Base-by-base conservation (phyloP, 2,797 vertebrate genomes). In the Falco cherrug region DNA sequence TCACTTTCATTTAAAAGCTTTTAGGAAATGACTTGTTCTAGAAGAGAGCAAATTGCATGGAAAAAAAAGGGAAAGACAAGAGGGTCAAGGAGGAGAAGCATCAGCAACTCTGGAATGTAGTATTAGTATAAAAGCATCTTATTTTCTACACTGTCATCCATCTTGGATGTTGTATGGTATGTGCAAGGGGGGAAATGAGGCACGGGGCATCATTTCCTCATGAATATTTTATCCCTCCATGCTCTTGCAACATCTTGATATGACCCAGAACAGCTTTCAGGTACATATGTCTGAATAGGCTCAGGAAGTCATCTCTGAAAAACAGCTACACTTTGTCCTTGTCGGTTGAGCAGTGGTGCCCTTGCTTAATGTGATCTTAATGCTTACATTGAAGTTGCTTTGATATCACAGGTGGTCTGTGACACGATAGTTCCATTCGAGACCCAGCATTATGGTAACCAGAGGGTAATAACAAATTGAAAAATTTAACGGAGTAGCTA, bases 271-370 rank as follows among this genome's bases (percentile, higher is more conserved):
- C 8, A 41, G 24, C 60, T 82, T 88, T 94, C 81, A 51, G 33
- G 12, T 83, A 22, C 21, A 6, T 10, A 11, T 87, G 24, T 63
- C 53, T 90, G 60, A 73, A 16, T 1, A 67, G 31, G 22, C 53
- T 91, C 37, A 37, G 47, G 47, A 85, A 81, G 56, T 51, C 5
- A 13, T 33, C 47, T 84, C 21, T 47, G 76, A 20, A 43, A 63
- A 90, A 11, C 37, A 77, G 21, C 84, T 73, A 9, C 13, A 3
- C 43, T 16, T 28, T 33, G 29, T 53, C 15, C 81, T 64, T 69
- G 74, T 74, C 48, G 74, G 41, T 17, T 81, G 69, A 59, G 31
- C n/a, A 67, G 3, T 0, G 0, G 2, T 85, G n/a, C 53, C 41
- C 68, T 53, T 48, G 22, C 57, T 68, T 24, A 29, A 9, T 24